These are phyloP conservation scores for human (Homo sapiens) DNA, from an alignment of 2,113 vertebrate genomes.

Conservation along the genomic window GRCh38 chr5:67465001-67465500, in stretches of 20 bases:
- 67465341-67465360: background rate
- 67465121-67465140: background rate
- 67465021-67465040: background rate
- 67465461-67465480: background rate
- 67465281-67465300: background rate
- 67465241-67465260: background rate
- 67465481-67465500: background rate
- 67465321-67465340: background rate
- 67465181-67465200: background rate
- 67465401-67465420: background rate
- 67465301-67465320: background rate
- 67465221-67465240: background rate
- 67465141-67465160: constrained; percentile 12
- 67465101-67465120: background rate
- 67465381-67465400: background rate
- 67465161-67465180: background rate
- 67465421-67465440: background rate
- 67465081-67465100: background rate
- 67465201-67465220: background rate
- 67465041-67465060: background rate
- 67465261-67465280: background rate
- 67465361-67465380: background rate
- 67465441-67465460: background rate
- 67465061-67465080: background rate
- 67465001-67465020: background rate